Conservation (phyloP, 2,113 vertebrate species). For the Gavia stellata region DNA sequence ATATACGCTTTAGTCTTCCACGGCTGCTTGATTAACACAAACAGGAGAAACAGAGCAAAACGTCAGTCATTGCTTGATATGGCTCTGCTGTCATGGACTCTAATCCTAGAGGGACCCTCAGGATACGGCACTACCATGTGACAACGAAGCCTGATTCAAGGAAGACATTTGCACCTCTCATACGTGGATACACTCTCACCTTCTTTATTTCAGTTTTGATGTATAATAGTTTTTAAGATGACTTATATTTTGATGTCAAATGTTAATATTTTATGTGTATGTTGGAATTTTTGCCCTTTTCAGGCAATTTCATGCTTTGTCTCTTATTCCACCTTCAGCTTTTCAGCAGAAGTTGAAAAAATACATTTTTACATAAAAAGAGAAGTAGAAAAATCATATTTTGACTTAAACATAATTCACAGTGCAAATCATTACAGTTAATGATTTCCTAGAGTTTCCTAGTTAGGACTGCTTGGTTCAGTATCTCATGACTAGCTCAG, state of each 20-base stretch:
- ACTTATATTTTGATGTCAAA: neutral
- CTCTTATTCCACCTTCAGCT: neutral
- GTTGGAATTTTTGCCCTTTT: neutral
- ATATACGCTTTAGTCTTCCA: no score
- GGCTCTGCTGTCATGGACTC: neutral
- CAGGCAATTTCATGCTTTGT: neutral
- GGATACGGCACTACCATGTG: neutral
- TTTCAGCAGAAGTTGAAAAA: neutral
- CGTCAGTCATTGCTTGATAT: neutral
- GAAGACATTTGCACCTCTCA: neutral
- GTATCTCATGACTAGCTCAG: neutral
- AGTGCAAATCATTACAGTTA: neutral
- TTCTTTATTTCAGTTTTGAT: neutral
- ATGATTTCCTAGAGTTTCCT: neutral
- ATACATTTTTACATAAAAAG: neutral
- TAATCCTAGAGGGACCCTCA: neutral
- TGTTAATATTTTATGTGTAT: neutral
- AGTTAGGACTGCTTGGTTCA: neutral
- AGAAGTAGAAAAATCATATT: neutral
- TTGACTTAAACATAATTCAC: neutral
- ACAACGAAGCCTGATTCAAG: neutral
- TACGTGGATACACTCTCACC: fast-evolving
- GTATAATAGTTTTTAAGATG: neutral
- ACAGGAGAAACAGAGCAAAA: neutral
- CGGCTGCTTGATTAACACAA: fast-evolving